These are phyloP conservation scores for Saimiri boliviensis DNA, from an alignment of 2,113 vertebrate genomes.

Conservation along the genomic window DNA sequence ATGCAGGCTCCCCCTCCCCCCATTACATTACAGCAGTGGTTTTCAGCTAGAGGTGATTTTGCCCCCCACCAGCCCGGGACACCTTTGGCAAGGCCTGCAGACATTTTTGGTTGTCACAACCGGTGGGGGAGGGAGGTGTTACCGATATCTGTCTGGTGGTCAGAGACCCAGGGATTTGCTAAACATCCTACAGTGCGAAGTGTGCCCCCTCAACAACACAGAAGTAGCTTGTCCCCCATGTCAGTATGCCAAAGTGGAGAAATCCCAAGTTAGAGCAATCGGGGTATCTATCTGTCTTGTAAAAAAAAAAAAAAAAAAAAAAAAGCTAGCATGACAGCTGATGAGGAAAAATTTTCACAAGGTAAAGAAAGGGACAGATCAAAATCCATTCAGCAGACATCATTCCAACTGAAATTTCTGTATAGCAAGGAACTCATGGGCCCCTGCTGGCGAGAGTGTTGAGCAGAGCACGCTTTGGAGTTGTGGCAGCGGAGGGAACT, in stretches of 20 bases:
- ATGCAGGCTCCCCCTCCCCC: accelerated
- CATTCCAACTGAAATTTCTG: background rate
- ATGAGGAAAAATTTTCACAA: background rate
- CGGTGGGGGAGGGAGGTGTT: background rate
- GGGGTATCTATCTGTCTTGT: background rate
- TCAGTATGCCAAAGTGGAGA: background rate
- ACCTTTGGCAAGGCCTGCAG: background rate
- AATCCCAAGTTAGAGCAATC: background rate
- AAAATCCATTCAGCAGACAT: background rate
- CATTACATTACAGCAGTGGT: background rate
- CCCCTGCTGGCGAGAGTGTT: background rate
- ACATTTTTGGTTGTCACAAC: background rate
- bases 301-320: background rate
- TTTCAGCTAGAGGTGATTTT: background rate
- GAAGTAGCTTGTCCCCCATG: background rate
- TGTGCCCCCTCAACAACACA: background rate
- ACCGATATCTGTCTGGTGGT: background rate
- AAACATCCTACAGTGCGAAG: background rate
- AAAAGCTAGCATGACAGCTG: background rate
- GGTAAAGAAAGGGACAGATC: background rate
- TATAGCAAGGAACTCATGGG: background rate
- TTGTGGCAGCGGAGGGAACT: background rate
- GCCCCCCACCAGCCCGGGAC: accelerated
- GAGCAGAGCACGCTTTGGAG: background rate
- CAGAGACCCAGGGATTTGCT: background rate